Base-by-base conservation (phyloP, 2,113 vertebrate genomes). In the Eublepharis macularius region DNA sequence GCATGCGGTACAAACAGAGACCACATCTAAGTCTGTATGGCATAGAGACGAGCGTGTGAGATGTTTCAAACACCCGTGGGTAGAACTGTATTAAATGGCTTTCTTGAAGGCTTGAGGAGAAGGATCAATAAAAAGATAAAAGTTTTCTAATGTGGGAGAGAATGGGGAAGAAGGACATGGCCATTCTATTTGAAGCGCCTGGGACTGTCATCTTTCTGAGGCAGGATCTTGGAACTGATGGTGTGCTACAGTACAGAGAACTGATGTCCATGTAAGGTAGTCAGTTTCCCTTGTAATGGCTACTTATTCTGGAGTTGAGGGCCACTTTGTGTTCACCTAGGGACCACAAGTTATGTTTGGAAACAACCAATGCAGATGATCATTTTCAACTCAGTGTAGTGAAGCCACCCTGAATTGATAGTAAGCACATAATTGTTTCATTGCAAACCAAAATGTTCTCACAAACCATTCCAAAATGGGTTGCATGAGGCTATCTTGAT, bases 181-280 rank as follows among this genome's bases (percentile, higher is more conserved):
- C 49, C 76, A 74, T 80, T 45, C 69, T 74, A 36, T 70, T 43
- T 89, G 85, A 69, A 88, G 82, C 24, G 83, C 16, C 41, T 72
- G 76, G 47, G 82, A 78, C 26, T 57, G 74, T 57, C 39, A 2
- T 81, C 88, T 88, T 81, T 75, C 51, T 74, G 60, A 88, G 57
- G 84, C 32, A 80, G 76, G 69, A 81, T 36, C 26, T 84, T 81
- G 81, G 54, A 86, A 34, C 60, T 69, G 36, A 49, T 32, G 82
- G 57, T 76, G 12, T 84, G 41, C 39, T 78, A 13, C 80, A 80
- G 8, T 57, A 29, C 57, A 63, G 26, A 47, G 69, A 80, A 76
- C 54, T 92, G 34, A 82, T 88, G 43, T 78, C 49, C 24, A 39
- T 79, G 75, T 79, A 51, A 49, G 49, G 76, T 73, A 87, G 43